These are phyloP conservation scores for Merodon equestris DNA, from an alignment of 2,888 invertebrate genomes.

Conservation along the genomic window DNA sequence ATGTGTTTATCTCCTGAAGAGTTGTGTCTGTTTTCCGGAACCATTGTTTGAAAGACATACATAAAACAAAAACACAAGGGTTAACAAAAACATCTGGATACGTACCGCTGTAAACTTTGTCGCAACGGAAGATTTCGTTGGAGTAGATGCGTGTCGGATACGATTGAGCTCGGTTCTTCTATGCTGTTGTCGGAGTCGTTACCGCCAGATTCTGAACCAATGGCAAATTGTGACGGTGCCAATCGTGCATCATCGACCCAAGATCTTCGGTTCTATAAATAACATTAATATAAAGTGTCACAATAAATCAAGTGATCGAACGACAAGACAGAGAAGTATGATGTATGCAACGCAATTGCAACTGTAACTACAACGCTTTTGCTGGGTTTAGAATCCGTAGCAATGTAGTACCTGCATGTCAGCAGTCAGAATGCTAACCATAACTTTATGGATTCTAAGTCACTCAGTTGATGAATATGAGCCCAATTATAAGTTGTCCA, in stretches of 20 bases:
- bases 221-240: constrained; percentile 84
- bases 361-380: no score
- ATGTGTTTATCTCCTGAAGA: no score
- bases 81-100: constrained; percentile 5
- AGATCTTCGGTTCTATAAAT: constrained; percentile 84
- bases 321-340: not conserved
- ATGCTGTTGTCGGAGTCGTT: constrained; percentile 89
- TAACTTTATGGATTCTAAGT: no score
- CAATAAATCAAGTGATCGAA: constrained; percentile 4
- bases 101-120: constrained; percentile 81
- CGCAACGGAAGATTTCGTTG: constrained; percentile 80
- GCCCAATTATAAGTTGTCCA: no score
- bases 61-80: constrained; percentile 6
- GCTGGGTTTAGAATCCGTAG: no score
- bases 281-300: not conserved
- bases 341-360: not conserved
- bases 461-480: no score
- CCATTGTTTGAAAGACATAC: constrained; percentile 11
- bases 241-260: constrained; percentile 86
- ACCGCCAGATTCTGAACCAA: constrained; percentile 86
- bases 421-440: no score
- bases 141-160: constrained; percentile 80
- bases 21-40: constrained; percentile 12
- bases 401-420: no score
- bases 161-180: constrained; percentile 81